A percentile compares a stretch with the other conserved stretches of the same genome.
These are phyloP conservation scores for Prunella strophiata DNA, from an alignment of 2,797 vertebrate species.

Conservation along the genomic window DNA sequence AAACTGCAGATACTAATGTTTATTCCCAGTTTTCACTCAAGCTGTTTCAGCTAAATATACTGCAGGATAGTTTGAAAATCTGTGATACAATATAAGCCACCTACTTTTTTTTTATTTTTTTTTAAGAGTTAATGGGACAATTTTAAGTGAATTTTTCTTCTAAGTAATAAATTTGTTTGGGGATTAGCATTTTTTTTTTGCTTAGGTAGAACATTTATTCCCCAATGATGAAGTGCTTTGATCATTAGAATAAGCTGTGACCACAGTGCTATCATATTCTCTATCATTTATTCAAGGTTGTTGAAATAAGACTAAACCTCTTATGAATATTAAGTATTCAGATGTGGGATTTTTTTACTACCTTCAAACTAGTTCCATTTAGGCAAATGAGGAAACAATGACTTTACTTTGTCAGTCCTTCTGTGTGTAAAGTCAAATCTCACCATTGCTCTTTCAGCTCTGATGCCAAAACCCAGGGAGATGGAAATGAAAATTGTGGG, in stretches of 20 bases:
- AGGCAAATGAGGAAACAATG: neutral
- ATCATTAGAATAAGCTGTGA: slow-evolving; percentile 39
- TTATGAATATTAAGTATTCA: slow-evolving; percentile 52
- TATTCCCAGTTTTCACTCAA: slow-evolving; percentile 3
- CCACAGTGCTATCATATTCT: slow-evolving; percentile 25
- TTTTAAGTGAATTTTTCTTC: slow-evolving; percentile 31
- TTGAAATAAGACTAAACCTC: slow-evolving; percentile 33
- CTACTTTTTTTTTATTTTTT: slow-evolving; percentile 9
- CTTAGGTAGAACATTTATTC: slow-evolving; percentile 54
- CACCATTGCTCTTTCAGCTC: neutral
- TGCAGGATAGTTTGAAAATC: neutral
- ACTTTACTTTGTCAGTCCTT: neutral
- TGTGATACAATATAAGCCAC: neutral
- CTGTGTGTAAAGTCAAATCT: neutral
- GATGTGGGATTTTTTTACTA: neutral
- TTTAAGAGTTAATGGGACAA: slow-evolving; percentile 13
- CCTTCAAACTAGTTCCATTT: neutral
- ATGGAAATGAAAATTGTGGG: neutral
- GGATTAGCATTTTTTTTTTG: neutral
- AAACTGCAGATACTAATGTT: slow-evolving; percentile 24
- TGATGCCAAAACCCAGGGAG: neutral
- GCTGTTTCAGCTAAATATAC: slow-evolving; percentile 4
- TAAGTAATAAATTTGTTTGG: neutral
- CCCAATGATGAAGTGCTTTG: slow-evolving; percentile 37
- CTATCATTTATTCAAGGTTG: slow-evolving; percentile 58